These are phyloP conservation scores for Champsocephalus gunnari DNA, from an alignment of 2,797 vertebrate genomes.

Conservation along the genomic window DNA sequence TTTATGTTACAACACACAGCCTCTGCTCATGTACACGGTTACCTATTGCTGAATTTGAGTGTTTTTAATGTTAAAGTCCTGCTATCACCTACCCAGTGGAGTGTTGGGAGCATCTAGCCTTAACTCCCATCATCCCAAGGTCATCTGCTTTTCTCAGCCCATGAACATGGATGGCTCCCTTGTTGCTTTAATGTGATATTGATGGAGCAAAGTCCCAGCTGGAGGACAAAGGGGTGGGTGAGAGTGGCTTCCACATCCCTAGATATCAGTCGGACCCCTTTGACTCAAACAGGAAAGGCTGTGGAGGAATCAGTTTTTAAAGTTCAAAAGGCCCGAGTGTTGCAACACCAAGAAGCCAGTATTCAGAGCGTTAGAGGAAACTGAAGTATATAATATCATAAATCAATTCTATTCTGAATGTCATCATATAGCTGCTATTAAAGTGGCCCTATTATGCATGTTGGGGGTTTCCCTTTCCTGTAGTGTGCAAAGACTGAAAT, in stretches of 20 bases:
- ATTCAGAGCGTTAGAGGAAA: background rate
- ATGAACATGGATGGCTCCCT: slow-evolving; percentile 25
- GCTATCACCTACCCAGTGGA: background rate
- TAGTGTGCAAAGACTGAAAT: too few species aligned
- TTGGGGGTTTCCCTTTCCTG: too few species aligned
- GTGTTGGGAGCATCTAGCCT: too few species aligned
- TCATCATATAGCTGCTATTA: background rate
- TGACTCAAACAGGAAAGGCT: slow-evolving; percentile 4
- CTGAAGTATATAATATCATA: background rate
- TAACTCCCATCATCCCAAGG: slow-evolving; percentile 7
- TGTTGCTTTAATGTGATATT: slow-evolving; percentile 61
- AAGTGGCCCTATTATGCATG: too few species aligned
- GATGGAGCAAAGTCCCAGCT: slow-evolving; percentile 41
- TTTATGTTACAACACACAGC: background rate
- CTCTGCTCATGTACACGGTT: background rate
- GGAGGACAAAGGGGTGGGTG: slow-evolving; percentile 7
- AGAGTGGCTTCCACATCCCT: slow-evolving; percentile 6
- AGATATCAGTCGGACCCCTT: background rate
- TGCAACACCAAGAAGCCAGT: background rate
- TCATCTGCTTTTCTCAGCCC: slow-evolving; percentile 11
- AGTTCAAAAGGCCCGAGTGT: background rate
- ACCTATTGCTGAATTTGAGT: background rate
- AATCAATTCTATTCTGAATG: background rate
- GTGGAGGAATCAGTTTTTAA: background rate
- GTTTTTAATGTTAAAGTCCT: slow-evolving; percentile 9